Evolutionary conservation across 2,888 invertebrate genomes (phyloP).

Genomic region (Aleiodes testaceus): DNA sequence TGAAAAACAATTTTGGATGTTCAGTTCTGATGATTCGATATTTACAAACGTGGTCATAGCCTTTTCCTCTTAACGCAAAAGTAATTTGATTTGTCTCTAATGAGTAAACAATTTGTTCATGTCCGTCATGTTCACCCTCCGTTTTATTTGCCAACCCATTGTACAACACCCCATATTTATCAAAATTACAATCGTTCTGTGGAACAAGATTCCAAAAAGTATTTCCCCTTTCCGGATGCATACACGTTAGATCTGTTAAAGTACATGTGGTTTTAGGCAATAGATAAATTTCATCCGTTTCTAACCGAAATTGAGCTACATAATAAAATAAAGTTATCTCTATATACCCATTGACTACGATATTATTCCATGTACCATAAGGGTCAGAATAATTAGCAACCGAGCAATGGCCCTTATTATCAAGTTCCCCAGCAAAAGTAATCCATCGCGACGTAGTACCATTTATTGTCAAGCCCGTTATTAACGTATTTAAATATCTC

Average conservation of each 20-base stretch:
- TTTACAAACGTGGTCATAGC: too few species aligned
- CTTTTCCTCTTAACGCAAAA: constrained; percentile 37
- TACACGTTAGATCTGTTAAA: constrained; percentile 13
- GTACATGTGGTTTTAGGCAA: neutral
- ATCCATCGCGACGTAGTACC: too few species aligned
- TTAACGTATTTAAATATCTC: neutral
- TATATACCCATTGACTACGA: neutral
- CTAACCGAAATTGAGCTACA: neutral
- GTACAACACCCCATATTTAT: constrained; percentile 39
- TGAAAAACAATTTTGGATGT: constrained; percentile 47
- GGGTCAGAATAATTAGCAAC: too few species aligned
- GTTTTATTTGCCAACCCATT: too few species aligned
- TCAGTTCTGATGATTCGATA: too few species aligned
- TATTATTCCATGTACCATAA: neutral
- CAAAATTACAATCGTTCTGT: constrained; percentile 34
- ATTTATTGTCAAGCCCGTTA: too few species aligned
- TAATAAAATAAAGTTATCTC: neutral
- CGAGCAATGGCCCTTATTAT: too few species aligned
- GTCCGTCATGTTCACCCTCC: neutral
- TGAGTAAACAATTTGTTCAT: constrained; percentile 27
- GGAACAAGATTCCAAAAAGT: constrained; percentile 37
- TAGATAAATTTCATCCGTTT: too few species aligned
- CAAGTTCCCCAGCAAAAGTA: neutral
- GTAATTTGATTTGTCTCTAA: constrained; percentile 38
- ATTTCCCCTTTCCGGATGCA: too few species aligned